Base-by-base conservation (phyloP, 1,140 invertebrate genomes). In the Tetragnatha versicolor region DNA sequence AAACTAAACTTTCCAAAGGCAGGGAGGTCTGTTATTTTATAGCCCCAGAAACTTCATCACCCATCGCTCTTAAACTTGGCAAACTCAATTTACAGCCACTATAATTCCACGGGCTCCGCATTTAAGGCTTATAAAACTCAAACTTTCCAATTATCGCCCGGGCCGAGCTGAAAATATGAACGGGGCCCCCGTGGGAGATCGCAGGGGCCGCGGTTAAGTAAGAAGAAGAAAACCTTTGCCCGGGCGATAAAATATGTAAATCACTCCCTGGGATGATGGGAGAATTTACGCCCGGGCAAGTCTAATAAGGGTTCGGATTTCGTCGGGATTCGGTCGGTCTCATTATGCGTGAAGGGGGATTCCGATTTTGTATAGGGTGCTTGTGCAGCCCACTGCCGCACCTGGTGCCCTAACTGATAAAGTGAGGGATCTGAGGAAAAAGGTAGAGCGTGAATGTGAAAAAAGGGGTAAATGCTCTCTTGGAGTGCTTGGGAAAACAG, bases 201-300 rank as follows among this genome's bases (percentile, higher is more conserved):
- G 17, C 31, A 69, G 29, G 53, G 29, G 25, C 14, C 31, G n/a
- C 17, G 37, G 7, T n/a, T 27, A 49, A 53, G 63, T 47, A 1
- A n/a, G 49, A 9, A 14, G 47, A 12, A 33, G 42, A 35, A n/a
- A n/a, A n/a, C n/a, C n/a, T n/a, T n/a, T n/a, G n/a, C n/a, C n/a
- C n/a, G 6, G 20, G 31, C 42, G 47, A 69, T 69, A 53, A 69
- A 69, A 69, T 69, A 69, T 69, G 66, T 69, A 69, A 69, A 69
- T 69, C 42, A 39, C 47, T 33, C 47, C 7, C 14, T 20, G 12
- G 31, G 66, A 33, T 69, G 66, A 69, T 31, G 33, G 31, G 63
- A 51, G 31, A 69, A 69, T 69, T 53, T 69, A 53, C 66, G 66
- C 47, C 25, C 37, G 35, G 25, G 27, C 47, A 69, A 53, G 29